Base-by-base conservation (phyloP, 1,140 invertebrate species). In the Agrilus planipennis region DNA sequence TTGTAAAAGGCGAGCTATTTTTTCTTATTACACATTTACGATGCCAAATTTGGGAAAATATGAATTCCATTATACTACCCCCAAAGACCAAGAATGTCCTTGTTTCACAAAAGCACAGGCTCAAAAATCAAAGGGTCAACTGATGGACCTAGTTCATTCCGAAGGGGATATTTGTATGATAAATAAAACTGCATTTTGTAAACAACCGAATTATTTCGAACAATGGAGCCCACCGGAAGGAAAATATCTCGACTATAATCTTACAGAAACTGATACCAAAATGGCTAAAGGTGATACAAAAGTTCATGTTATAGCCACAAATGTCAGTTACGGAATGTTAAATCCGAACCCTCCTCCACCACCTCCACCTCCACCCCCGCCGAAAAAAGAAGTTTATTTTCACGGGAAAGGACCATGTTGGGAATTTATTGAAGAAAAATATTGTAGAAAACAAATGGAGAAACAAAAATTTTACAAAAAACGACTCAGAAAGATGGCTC, bases 261-360 rank as follows among this genome's bases (percentile, higher is more conserved):
- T 58, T 14, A 51, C 51, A 0, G 49, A 58, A 47, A 54, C 56
- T 3, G 50, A 50, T 28, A 21, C 44, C 1, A 47, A 54, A 41
- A 35, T 51, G 35, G 46, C 57, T 37, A 18, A 29, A 16, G 52
- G 55, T 4, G 42, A 50, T 22, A 44, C 49, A 9, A 55, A 53
- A 48, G 28, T 58, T 3, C 47, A 49, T 20, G 2, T 48, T 12
- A 40, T 31, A 29, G 32, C 54, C 22, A 58, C 53, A 5, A 34
- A 27, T n/a, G 52, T 43, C 1, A 44, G 40, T 34, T 57, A 57
- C 31, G 39, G 47, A 41, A n/a, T 36, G 34, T n/a, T n/a, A n/a
- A n/a, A n/a, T n/a, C n/a, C n/a, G n/a, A n/a, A n/a, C n/a, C 47
- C 42, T 1, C 42, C 44, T 23, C 50, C 49, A 17, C 38, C 41